Evolutionary conservation across 2,888 invertebrate genomes (phyloP).

Genomic region (Leptogaster cylindrica): DNA sequence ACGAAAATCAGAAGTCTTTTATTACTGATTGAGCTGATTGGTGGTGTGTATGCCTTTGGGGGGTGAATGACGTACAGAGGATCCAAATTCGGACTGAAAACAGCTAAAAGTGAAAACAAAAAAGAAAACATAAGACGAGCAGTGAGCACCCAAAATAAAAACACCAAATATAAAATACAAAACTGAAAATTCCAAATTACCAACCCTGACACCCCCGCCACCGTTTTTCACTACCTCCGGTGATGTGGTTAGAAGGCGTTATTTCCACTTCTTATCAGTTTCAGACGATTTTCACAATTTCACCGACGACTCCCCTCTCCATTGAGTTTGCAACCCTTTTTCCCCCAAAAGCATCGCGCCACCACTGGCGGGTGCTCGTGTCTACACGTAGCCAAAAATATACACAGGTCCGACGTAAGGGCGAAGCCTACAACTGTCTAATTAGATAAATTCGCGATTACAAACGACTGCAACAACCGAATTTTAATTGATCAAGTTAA

Average conservation of each 20-base stretch:
- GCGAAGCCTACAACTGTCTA: conserved; percentile 24
- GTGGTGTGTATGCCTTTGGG: background rate
- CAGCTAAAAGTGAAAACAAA: background rate
- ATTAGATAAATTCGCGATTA: conserved; percentile 36
- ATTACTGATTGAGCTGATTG: conserved; percentile 36
- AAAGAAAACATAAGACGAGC: background rate
- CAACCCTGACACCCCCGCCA: background rate
- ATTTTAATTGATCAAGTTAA: conserved; percentile 38
- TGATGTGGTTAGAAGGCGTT: conserved; percentile 3
- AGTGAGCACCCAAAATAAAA: too few species aligned
- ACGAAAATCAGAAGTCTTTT: background rate
- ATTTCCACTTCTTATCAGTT: conserved; percentile 45
- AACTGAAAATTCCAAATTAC: conserved; percentile 32
- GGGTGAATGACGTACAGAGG: conserved; percentile 2
- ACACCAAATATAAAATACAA: background rate
- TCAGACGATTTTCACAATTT: conserved; percentile 44
- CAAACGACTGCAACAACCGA: conserved; percentile 37
- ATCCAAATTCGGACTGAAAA: conserved; percentile 3
- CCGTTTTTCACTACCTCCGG: background rate
- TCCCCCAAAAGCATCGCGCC: too few species aligned
- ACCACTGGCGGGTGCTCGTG: background rate
- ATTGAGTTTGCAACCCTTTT: conserved; percentile 28
- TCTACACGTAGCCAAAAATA: conserved; percentile 30
- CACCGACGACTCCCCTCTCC: conserved; percentile 29
- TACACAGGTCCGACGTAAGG: background rate